These are phyloP conservation scores for Malurus melanocephalus DNA, from an alignment of 2,113 vertebrate species.

Conservation along the genomic window DNA sequence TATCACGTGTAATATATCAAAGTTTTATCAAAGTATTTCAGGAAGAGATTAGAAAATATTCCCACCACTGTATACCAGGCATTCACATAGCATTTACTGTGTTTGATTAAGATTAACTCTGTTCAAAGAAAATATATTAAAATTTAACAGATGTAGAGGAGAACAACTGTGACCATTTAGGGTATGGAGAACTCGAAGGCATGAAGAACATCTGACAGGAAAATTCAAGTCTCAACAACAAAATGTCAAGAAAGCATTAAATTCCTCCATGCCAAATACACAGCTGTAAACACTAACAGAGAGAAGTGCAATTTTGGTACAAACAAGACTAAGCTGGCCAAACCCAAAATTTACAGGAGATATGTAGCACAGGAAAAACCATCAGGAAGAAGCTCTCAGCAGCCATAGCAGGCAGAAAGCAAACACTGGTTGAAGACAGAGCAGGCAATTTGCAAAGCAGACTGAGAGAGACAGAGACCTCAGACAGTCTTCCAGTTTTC, in stretches of 20 bases:
- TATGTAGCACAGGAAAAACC: background rate
- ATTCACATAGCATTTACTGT: background rate
- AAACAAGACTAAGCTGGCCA: slow-evolving; percentile 4
- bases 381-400: background rate
- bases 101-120: background rate
- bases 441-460: background rate
- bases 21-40: background rate
- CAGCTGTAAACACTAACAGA: slow-evolving; percentile 17
- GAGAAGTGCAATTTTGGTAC: background rate
- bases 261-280: background rate
- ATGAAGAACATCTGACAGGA: slow-evolving; percentile 15
- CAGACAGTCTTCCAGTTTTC: background rate
- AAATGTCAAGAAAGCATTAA: slow-evolving; percentile 5
- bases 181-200: background rate
- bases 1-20: background rate
- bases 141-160: background rate
- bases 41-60: background rate
- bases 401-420: background rate
- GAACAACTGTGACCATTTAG: background rate
- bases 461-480: background rate
- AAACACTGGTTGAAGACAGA: slow-evolving; percentile 1
- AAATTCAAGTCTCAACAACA: slow-evolving; percentile 12
- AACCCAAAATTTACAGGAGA: background rate
- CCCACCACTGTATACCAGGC: background rate
- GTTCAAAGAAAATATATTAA: slow-evolving; percentile 6